Evolutionary conservation across 2,113 vertebrate genomes (phyloP).

Genomic region (Eurystomus gularis): DNA sequence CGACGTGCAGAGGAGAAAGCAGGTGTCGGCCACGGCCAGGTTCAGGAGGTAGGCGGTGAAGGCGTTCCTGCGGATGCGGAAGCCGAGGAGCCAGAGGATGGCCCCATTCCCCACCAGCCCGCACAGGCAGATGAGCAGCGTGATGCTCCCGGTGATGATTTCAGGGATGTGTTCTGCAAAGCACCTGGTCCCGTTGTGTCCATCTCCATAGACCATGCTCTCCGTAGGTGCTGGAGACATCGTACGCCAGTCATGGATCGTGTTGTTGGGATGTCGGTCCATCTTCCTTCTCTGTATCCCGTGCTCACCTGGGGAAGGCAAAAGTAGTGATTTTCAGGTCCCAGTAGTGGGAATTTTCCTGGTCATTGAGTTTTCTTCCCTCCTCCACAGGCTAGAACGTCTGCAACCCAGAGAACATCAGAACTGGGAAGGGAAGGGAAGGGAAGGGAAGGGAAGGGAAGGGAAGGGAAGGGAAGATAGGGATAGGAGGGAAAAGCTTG

Average conservation of each 20-base stretch:
- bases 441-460: neutral
- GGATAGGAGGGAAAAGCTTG: neutral
- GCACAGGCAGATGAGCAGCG: neutral
- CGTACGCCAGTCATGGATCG: neutral
- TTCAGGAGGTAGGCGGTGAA: conserved; percentile 26
- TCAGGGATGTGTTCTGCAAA: neutral
- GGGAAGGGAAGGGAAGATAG: neutral
- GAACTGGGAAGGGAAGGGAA: neutral
- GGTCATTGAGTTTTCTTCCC: neutral
- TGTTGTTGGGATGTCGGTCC: neutral
- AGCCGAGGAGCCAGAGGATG: conserved; percentile 26
- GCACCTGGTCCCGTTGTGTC: neutral
- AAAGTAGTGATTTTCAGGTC: neutral
- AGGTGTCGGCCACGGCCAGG: neutral
- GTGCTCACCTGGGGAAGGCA: neutral
- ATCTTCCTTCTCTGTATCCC: neutral
- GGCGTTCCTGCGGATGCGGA: neutral
- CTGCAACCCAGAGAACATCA: neutral
- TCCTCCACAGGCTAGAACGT: neutral
- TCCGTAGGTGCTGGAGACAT: rapidly evolving
- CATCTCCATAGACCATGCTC: neutral
- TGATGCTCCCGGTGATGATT: neutral
- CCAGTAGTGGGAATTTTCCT: neutral
- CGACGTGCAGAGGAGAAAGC: neutral
- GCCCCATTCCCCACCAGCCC: conserved; percentile 32